Evolutionary conservation across 64 coral and sea anemone species (phyloP), one percentile per base, ranked within the genome.

Genomic region (Hydrozoanthus tunicans): DNA sequence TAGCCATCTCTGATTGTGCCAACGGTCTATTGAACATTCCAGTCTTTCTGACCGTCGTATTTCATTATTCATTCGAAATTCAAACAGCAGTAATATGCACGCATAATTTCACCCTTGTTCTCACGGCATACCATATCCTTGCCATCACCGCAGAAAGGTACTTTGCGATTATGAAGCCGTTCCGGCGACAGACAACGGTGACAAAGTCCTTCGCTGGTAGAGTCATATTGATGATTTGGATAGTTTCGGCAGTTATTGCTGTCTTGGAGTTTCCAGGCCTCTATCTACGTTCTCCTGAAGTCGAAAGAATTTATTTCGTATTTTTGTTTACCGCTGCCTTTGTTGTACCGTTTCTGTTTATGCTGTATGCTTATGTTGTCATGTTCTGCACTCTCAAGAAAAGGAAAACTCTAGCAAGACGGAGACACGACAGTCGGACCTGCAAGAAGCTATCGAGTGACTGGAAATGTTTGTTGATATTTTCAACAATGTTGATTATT

Each of bases 11-110:
- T 3, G 83, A 86, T 71, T 86, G 83, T 11, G 66, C 65, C 11
- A 86, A 86, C 52, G 83, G 83, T 5, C 6, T 85, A 51, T 15
- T 85, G 10, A 86, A 86, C n/a, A 72, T 86, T 24, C 82, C 82
- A 58, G 8, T 86, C 4, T 72, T 32, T 26, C 53, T 86, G 0
- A 15, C 32, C 2, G 9, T 24, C 7, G 52, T 53, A 11, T 55
- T n/a, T 43, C 32, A 43, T 4, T 5, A 14, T 43, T 43, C 32
- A 85, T 23, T 2, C 6, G 55, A 85, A 53, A 0, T 15, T 9
- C 3, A 1, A 3, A 9, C 0, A 55, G 20, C 20, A 24, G 52
- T 70, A 4, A 3, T 69, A 12, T 53, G 56, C 26, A 51, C 70
- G n/a, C 82, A 86, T n/a, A 72, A 56, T 27, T 86, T 86, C 14